Evolutionary conservation across 2,888 invertebrate species (phyloP).

Genomic region (Lampropteryx suffumata): DNA sequence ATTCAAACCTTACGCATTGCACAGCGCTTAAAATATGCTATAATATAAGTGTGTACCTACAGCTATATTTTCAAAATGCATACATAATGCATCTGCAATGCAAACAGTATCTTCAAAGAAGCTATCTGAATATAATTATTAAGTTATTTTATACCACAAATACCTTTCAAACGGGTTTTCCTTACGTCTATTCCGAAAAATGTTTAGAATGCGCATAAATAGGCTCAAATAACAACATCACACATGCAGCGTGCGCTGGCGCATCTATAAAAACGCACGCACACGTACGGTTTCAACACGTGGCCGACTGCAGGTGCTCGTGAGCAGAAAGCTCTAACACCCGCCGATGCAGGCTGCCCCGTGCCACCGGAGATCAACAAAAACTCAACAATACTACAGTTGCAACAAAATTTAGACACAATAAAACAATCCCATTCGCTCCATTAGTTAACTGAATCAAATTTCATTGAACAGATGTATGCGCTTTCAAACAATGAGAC

Average conservation of each 20-base stretch:
- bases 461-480: constrained; percentile 75
- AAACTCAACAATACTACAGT: constrained; percentile 42
- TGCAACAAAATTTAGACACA: constrained; percentile 47
- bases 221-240: constrained; percentile 37
- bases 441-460: constrained; percentile 71
- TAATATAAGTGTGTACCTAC: too few relatives aligned
- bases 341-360: constrained; percentile 34
- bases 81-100: neutral
- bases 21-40: too few relatives aligned
- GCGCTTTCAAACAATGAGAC: constrained; percentile 54
- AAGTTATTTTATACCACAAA: constrained; percentile 16
- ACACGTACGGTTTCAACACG: constrained; percentile 41
- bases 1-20: too few relatives aligned
- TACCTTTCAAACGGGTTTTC: constrained; percentile 31
- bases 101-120: constrained; percentile 9
- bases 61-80: too few relatives aligned
- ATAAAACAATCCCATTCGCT: constrained; percentile 59
- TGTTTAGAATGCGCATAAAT: constrained; percentile 36
- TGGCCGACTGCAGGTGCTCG: constrained; percentile 47
- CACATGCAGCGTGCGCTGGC: constrained; percentile 34
- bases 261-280: constrained; percentile 45
- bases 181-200: constrained; percentile 32
- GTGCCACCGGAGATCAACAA: constrained; percentile 42
- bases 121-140: constrained; percentile 20
- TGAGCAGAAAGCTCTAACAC: constrained; percentile 39